Percentiles rank a stretch among this genome's conserved stretches.
phyloP scores from a whole-genome alignment of 2,888 invertebrate species.

The Vanessa cardui region DNA sequence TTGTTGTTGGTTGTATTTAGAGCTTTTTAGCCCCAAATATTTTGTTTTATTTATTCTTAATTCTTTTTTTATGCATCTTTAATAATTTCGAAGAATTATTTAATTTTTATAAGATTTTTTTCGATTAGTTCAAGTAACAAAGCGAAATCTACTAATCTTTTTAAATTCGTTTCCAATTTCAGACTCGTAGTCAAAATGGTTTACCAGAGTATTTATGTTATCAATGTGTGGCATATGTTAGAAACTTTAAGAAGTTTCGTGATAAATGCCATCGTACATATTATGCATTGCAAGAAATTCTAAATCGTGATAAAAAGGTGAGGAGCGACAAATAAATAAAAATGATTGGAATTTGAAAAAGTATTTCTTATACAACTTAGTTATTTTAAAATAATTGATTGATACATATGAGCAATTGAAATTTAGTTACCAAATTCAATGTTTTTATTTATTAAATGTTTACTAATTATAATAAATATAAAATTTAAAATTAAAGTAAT shows the following conservation, averaged over 20 bases:
- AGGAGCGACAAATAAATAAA: too few relatives aligned
- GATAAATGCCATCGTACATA: slow-evolving; percentile 69
- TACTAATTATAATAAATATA: too few relatives aligned
- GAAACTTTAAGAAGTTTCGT: slow-evolving; percentile 60
- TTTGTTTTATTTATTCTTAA: too few relatives aligned
- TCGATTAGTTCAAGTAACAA: too few relatives aligned
- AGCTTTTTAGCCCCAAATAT: too few relatives aligned
- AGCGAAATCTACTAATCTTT: neutral
- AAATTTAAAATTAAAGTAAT: neutral
- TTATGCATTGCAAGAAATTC: slow-evolving; percentile 61
- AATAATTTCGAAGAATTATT: too few relatives aligned
- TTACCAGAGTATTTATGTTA: slow-evolving; percentile 68
- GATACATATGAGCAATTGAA: neutral
- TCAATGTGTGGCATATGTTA: slow-evolving; percentile 61
- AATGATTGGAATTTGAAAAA: too few relatives aligned
- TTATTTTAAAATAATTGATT: neutral
- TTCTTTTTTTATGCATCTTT: too few relatives aligned
- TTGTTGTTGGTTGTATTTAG: too few relatives aligned
- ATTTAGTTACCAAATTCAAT: too few relatives aligned
- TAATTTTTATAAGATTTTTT: too few relatives aligned
- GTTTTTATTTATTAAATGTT: too few relatives aligned
- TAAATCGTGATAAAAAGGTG: slow-evolving; percentile 62
- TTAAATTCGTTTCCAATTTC: slow-evolving; percentile 43
- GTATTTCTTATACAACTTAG: neutral
- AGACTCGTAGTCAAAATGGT: slow-evolving; percentile 59